These are phyloP conservation scores for Stictonetta naevosa DNA, from an alignment of 2,113 vertebrate species.

Conservation along the genomic window DNA sequence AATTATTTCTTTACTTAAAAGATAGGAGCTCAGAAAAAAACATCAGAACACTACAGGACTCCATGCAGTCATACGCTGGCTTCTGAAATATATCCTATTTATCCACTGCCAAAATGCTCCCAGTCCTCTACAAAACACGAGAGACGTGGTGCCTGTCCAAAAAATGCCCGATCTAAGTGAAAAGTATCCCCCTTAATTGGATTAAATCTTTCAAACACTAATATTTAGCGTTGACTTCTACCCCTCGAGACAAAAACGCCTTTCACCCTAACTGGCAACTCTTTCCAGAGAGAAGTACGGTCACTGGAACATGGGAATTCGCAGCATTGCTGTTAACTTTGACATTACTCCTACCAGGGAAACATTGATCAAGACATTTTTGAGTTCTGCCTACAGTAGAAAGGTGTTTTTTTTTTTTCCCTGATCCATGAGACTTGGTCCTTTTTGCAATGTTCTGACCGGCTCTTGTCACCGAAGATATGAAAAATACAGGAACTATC, in stretches of 20 bases:
- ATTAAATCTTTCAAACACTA: neutral
- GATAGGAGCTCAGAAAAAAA: neutral
- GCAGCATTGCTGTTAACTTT: neutral
- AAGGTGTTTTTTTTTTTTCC: neutral
- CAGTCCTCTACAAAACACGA: neutral
- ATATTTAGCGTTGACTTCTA: neutral
- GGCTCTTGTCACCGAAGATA: neutral
- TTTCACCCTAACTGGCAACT: neutral
- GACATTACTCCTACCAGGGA: neutral
- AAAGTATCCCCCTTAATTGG: constrained; percentile 21
- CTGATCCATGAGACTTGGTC: neutral
- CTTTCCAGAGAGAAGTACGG: neutral
- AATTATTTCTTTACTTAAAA: neutral
- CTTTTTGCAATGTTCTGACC: neutral
- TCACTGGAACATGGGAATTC: neutral
- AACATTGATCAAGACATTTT: neutral
- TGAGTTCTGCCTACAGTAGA: neutral
- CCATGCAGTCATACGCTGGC: neutral
- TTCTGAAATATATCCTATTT: neutral
- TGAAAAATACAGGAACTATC: neutral
- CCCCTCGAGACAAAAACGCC: neutral
- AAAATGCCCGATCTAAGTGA: neutral
- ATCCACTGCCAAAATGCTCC: neutral
- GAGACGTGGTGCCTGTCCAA: neutral
- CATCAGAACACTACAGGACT: neutral